A percentile compares a stretch with the other conserved stretches of the same genome.
Evolutionary conservation across 64 coral and sea anemone species (phyloP).

Genomic region (Stylophora pistillata): DNA sequence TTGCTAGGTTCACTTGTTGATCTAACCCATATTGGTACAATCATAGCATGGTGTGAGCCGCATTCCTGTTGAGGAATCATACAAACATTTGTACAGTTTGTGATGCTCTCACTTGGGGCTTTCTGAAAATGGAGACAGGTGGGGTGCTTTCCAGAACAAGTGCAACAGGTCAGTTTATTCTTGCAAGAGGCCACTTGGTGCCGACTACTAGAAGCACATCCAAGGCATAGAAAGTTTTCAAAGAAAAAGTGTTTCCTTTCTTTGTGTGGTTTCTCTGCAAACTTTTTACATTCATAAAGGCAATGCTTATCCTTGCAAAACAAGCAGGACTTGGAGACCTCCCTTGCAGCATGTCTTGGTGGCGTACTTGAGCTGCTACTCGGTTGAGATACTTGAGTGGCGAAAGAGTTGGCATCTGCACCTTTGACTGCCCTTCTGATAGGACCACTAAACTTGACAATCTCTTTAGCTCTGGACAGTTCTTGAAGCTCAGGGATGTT

Average conservation of each 20-base stretch:
- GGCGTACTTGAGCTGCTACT: not conserved
- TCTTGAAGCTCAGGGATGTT: slow-evolving; percentile 18
- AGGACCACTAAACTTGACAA: not conserved
- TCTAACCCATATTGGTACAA: slow-evolving; percentile 58
- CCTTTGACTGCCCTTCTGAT: not conserved
- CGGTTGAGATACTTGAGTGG: not conserved
- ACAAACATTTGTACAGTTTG: slow-evolving; percentile 47
- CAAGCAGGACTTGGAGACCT: not conserved
- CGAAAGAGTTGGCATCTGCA: not conserved
- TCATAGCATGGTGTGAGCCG: slow-evolving; percentile 58
- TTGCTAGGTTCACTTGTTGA: slow-evolving; percentile 10
- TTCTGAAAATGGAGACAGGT: slow-evolving; percentile 33
- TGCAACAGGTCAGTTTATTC: not conserved
- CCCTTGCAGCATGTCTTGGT: not conserved
- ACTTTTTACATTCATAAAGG: slow-evolving; percentile 29
- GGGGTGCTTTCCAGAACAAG: slow-evolving; percentile 9
- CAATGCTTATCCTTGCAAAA: slow-evolving; percentile 29
- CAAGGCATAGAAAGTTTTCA: slow-evolving; percentile 30
- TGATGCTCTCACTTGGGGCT: not conserved
- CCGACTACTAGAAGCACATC: slow-evolving; percentile 20
- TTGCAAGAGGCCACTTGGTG: slow-evolving; percentile 11
- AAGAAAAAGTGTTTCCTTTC: slow-evolving; percentile 52
- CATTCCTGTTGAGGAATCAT: slow-evolving; percentile 36
- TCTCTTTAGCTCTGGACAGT: not conserved
- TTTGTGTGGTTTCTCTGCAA: slow-evolving; percentile 2